These are phyloP conservation scores for Tauraco erythrolophus DNA, from an alignment of 2,113 vertebrate species.

Conservation along the genomic window DNA sequence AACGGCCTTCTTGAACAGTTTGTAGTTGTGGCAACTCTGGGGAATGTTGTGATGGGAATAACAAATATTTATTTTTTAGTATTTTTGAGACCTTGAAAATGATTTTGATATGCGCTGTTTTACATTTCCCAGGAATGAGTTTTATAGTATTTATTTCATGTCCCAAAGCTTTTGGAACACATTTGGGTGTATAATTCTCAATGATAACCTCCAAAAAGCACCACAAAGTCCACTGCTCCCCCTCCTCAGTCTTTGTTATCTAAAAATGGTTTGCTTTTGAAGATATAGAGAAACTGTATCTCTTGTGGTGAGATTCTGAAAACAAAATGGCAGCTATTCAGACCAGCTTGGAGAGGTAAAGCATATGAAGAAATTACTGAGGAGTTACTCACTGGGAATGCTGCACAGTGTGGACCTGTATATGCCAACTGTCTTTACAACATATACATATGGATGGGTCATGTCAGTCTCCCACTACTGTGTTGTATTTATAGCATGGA, in stretches of 20 bases:
- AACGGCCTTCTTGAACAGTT: background rate
- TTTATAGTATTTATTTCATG: background rate
- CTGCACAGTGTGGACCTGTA: background rate
- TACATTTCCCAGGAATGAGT: background rate
- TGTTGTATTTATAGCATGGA: background rate
- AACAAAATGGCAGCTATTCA: background rate
- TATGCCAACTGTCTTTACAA: background rate
- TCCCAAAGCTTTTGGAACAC: background rate
- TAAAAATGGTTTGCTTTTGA: background rate
- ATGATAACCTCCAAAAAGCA: background rate
- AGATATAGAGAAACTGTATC: background rate
- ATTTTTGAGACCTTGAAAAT: background rate
- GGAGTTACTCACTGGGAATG: background rate
- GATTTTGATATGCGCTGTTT: background rate
- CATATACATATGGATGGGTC: too few relatives aligned
- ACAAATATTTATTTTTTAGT: background rate
- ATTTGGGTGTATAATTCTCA: background rate
- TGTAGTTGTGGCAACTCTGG: background rate
- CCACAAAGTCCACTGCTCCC: accelerated
- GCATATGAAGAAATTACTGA: background rate
- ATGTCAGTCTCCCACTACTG: background rate
- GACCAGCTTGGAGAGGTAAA: background rate
- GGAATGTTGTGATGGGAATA: background rate
- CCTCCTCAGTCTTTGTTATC: background rate
- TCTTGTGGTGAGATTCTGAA: background rate